phyloP scores from a whole-genome alignment of 1,140 invertebrate genomes.

The Aethina tumida region DNA sequence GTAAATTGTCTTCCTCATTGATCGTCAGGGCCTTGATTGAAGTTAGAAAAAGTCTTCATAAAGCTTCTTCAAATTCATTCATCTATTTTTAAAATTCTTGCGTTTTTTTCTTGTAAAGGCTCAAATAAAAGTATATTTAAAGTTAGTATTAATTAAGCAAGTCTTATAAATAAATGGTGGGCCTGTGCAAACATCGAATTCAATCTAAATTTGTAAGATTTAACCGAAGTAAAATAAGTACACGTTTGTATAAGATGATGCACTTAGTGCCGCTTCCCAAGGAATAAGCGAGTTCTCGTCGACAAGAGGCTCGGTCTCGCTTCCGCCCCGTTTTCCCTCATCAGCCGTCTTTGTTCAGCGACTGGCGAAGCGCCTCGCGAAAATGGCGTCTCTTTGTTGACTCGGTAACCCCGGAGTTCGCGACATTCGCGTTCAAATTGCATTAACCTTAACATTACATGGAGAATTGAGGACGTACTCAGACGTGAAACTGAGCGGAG shows the following conservation, averaged over 20 bases:
- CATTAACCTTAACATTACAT: constrained; percentile 41
- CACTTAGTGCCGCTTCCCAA: constrained; percentile 4
- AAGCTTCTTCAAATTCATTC: too few relatives aligned
- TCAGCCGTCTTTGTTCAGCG: constrained; percentile 11
- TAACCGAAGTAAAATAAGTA: constrained; percentile 4
- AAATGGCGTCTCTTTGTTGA: constrained; percentile 37
- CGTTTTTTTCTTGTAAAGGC: too few relatives aligned
- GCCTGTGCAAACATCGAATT: background rate
- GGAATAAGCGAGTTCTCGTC: constrained; percentile 2
- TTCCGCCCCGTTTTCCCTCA: background rate
- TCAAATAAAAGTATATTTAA: too few relatives aligned
- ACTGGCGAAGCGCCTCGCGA: constrained; percentile 21
- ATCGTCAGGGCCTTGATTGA: too few relatives aligned
- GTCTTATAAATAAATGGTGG: too few relatives aligned
- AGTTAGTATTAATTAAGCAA: too few relatives aligned
- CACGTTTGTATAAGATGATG: constrained; percentile 4
- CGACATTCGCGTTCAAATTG: constrained; percentile 36
- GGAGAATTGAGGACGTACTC: constrained; percentile 38
- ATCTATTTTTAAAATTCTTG: too few relatives aligned
- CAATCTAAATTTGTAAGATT: background rate
- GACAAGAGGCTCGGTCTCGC: background rate
- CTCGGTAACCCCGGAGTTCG: constrained; percentile 34
- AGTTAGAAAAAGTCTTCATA: too few relatives aligned
- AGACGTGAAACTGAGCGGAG: constrained; percentile 32
- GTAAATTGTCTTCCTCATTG: too few relatives aligned